A percentile compares a stretch with the other conserved stretches of the same genome.
These are phyloP conservation scores for Mimas tiliae DNA, from an alignment of 2,888 invertebrate species.

Conservation along the genomic window DNA sequence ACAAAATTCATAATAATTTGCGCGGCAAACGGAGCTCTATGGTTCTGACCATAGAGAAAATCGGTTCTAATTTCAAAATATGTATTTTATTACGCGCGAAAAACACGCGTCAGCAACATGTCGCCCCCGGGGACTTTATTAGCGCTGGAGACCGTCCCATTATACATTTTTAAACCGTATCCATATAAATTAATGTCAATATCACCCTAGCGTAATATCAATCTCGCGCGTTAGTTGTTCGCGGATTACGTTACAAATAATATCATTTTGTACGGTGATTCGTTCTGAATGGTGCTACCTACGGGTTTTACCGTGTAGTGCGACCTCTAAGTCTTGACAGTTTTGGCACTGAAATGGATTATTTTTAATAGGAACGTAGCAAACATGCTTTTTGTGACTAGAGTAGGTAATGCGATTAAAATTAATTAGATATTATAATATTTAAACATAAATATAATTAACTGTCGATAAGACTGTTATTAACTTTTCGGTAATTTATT, in stretches of 20 bases:
- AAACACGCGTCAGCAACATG: conserved; percentile 51
- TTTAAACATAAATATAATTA: too few relatives aligned
- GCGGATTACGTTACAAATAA: conserved; percentile 85
- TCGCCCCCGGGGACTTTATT: conserved; percentile 76
- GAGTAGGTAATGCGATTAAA: too few relatives aligned
- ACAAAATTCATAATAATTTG: conserved; percentile 31
- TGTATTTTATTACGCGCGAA: conserved; percentile 58
- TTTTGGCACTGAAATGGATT: neutral
- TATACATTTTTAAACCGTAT: conserved; percentile 85
- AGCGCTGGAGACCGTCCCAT: conserved; percentile 75
- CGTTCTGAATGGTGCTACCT: conserved; percentile 80
- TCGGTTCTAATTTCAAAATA: conserved; percentile 39
- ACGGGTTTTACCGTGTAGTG: conserved; percentile 46
- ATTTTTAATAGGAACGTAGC: too few relatives aligned
- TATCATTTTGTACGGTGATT: conserved; percentile 84
- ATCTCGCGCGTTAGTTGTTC: conserved; percentile 79
- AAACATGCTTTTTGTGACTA: too few relatives aligned
- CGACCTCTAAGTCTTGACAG: conserved; percentile 48
- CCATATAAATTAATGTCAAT: conserved; percentile 85
- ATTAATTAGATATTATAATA: too few relatives aligned
- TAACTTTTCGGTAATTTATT: too few relatives aligned
- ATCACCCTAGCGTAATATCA: conserved; percentile 82
- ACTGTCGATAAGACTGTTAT: too few relatives aligned
- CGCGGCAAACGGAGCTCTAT: conserved; percentile 36
- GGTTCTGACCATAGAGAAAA: conserved; percentile 33